Percentiles rank a stretch among this genome's conserved stretches.
phyloP scores from a whole-genome alignment of 2,888 invertebrate species.

The Drosophila helvetica region DNA sequence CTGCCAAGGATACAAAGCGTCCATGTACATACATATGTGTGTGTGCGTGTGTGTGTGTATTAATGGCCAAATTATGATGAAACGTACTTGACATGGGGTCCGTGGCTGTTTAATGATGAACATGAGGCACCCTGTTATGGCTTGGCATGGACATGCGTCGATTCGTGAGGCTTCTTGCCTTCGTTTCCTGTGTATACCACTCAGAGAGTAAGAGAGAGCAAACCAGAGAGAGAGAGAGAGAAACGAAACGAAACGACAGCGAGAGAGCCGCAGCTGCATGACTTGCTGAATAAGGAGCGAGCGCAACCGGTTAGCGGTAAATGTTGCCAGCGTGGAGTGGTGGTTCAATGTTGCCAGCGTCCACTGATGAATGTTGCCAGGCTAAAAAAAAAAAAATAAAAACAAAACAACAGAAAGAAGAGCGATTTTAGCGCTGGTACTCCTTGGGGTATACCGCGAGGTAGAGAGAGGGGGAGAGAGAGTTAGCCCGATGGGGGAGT shows the following conservation, averaged over 20 bases:
- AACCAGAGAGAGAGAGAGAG: conserved; percentile 3
- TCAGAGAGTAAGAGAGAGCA: conserved; percentile 13
- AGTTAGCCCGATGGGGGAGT: conserved; percentile 7
- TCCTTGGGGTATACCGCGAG: conserved; percentile 28
- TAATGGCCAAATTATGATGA: conserved; percentile 75
- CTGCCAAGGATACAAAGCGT: conserved; percentile 41
- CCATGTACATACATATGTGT: conserved; percentile 7
- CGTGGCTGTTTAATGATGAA: conserved; percentile 51
- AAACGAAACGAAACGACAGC: conserved; percentile 5
- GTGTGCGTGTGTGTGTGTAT: conserved; percentile 48
- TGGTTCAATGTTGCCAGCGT: too few species aligned
- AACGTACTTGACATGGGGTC: conserved; percentile 68
- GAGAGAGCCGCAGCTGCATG: conserved; percentile 16
- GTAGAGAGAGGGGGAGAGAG: neutral
- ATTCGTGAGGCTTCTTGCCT: conserved; percentile 36
- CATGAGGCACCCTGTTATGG: conserved; percentile 61
- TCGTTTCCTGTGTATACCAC: conserved; percentile 54
- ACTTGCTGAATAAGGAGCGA: conserved; percentile 25
- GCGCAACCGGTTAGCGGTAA: conserved; percentile 31
- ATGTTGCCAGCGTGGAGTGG: neutral
- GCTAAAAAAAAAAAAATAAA: neutral
- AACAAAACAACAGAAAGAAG: conserved; percentile 3
- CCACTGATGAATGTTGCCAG: neutral
- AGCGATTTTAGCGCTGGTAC: conserved; percentile 34
- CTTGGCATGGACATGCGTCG: conserved; percentile 36